phyloP scores from a whole-genome alignment of 1,140 invertebrate species.

The Seison nebaliae region DNA sequence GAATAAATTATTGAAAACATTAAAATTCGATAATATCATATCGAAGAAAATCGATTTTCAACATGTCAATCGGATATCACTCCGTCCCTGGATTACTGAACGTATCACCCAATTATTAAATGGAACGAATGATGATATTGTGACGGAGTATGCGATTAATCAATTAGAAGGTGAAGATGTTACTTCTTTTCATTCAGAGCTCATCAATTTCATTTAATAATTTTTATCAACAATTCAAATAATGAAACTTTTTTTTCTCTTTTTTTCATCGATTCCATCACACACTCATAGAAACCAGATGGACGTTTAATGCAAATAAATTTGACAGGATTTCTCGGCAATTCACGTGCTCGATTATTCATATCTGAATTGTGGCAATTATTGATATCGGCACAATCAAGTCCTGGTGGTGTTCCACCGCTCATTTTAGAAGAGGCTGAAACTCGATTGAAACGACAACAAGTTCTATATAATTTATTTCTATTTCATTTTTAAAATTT shows the following conservation, averaged over 20 bases:
- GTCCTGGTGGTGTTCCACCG: constrained; percentile 67
- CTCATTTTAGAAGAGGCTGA: too few relatives aligned
- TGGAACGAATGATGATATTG: constrained; percentile 90
- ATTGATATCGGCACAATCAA: constrained; percentile 72
- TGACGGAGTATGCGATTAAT: constrained; percentile 93
- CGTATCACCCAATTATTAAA: constrained; percentile 63
- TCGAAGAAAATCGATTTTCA: constrained; percentile 92
- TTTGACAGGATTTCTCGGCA: constrained; percentile 88
- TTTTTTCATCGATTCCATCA: not conserved
- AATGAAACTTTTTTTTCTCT: not conserved
- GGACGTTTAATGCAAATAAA: constrained; percentile 98
- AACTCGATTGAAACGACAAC: too few relatives aligned
- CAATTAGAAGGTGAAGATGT: constrained; percentile 48
- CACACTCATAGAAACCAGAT: constrained; percentile 42
- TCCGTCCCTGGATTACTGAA: constrained; percentile 94
- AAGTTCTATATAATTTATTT: too few relatives aligned
- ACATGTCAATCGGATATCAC: constrained; percentile 81
- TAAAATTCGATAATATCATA: constrained; percentile 79
- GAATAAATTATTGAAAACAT: constrained; percentile 87
- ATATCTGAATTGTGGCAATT: constrained; percentile 87
- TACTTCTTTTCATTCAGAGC: not conserved
- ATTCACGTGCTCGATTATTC: constrained; percentile 80
- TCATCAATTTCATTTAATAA: not conserved
- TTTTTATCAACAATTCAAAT: not conserved
- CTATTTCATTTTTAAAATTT: too few relatives aligned